A percentile compares a stretch with the other conserved stretches of the same genome.
Evolutionary conservation across 2,888 invertebrate species (phyloP).

Genomic region (Callinectes sapidus): DNA sequence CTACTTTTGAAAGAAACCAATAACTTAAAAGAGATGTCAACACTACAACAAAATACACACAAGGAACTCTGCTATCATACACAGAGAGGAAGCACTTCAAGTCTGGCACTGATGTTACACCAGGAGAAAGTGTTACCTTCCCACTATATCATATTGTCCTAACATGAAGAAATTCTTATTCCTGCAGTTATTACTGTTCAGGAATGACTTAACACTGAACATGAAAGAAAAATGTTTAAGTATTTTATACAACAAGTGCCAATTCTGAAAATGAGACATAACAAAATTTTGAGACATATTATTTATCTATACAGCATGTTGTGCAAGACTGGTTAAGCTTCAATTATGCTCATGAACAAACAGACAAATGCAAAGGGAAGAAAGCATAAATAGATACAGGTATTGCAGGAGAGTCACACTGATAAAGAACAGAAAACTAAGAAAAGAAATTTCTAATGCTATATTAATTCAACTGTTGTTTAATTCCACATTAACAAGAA

Average conservation of each 20-base stretch:
- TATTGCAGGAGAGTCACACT: neutral
- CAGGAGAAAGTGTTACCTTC: neutral
- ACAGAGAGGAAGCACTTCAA: neutral
- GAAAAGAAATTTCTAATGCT: neutral
- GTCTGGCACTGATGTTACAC: neutral
- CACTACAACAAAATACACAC: neutral
- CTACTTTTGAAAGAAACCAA: neutral
- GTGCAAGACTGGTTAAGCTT: neutral
- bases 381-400: neutral
- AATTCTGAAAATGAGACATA: neutral
- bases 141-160: neutral
- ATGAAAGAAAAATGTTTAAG: neutral
- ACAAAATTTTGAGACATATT: neutral
- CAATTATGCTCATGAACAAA: neutral
- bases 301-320: neutral
- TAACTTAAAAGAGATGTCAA: neutral
- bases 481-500: neutral
- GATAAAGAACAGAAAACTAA: neutral
- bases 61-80: neutral
- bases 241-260: neutral
- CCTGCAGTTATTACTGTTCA: neutral
- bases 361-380: neutral
- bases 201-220: neutral
- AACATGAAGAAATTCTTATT: neutral
- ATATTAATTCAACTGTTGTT: neutral